Base-by-base conservation (phyloP, 2,797 vertebrate species). In the Sebastes nivosus region DNA sequence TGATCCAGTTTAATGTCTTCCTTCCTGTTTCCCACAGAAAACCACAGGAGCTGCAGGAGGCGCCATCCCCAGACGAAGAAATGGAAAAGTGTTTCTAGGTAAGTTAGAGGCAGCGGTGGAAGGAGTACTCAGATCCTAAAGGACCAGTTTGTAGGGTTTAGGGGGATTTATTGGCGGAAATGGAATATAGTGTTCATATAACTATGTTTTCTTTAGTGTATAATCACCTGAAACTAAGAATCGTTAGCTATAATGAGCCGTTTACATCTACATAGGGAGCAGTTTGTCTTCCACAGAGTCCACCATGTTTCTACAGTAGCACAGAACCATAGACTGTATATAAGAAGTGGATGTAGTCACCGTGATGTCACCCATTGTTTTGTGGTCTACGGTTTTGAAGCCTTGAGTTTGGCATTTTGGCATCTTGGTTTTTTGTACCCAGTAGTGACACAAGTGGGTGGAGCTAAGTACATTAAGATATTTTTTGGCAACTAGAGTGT, bases 81-180 rank as follows among this genome's bases (percentile, higher is more conserved):
- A 98, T 81, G 96, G 97, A 88, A 98, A 98, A 96, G 95, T 99
- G 79, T 98, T 99, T 96, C 96, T 99, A 95, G 98, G 99, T 99
- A 96, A 95, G 78, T 80, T 4, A 8, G 11, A 82, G 30, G 29
- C 11, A 2, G 38, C 11, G 20, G 8, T 20, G 22, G 6, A 30
- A 66, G 30, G 63, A 10, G 8, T 1, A 10, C 25, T 55, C 14
- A 46, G n/a, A 61, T 38, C 11, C 54, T 10, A 8, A 73, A 16
- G 18, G 20, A 46, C 65, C 65, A 20, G 25, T 13, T 25, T 67
- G 25, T 8, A 50, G 4, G 25, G 29, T 67, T 67, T n/a, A 29
- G 13, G 18, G 14, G 10, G 25, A 30, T 50, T 46, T 29, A 50
- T 29, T n/a, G 25, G 65, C 14, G 13, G 22, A 38, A 38, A 38